Evolutionary conservation across 2,113 vertebrate species (phyloP).

Genomic region (Cynopterus brachyotis): DNA sequence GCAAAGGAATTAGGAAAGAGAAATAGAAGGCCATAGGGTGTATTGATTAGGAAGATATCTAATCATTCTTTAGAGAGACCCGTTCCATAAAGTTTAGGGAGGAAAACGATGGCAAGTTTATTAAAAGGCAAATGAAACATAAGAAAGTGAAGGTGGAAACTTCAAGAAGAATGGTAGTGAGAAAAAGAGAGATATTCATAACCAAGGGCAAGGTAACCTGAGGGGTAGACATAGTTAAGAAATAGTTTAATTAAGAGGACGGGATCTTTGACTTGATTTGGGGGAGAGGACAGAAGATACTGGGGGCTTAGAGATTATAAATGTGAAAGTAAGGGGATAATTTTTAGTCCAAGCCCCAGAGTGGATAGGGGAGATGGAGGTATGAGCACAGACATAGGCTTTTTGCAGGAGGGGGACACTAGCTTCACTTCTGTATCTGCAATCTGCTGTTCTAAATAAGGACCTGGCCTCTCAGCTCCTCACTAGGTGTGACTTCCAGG

Average conservation of each 20-base stretch:
- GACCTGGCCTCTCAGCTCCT: background rate
- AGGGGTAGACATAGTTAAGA: background rate
- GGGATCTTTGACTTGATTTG: background rate
- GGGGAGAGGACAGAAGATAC: background rate
- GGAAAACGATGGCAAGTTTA: background rate
- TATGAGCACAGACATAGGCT: background rate
- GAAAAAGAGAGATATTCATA: background rate
- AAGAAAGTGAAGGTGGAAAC: background rate
- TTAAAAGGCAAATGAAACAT: background rate
- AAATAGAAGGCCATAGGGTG: background rate
- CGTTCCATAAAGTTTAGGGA: background rate
- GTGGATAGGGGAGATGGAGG: background rate
- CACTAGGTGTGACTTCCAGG: background rate
- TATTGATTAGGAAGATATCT: background rate
- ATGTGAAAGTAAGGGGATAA: background rate
- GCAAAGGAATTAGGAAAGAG: background rate
- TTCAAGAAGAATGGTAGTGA: background rate
- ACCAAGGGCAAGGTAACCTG: background rate
- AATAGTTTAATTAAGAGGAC: background rate
- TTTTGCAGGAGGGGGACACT: background rate
- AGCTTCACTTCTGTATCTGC: background rate
- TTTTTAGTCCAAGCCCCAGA: background rate
- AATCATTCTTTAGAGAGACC: background rate
- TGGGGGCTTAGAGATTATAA: background rate
- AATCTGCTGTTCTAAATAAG: background rate